Evolutionary conservation across 1,140 invertebrate species (phyloP).

Genomic region (Solenopsis fugax): DNA sequence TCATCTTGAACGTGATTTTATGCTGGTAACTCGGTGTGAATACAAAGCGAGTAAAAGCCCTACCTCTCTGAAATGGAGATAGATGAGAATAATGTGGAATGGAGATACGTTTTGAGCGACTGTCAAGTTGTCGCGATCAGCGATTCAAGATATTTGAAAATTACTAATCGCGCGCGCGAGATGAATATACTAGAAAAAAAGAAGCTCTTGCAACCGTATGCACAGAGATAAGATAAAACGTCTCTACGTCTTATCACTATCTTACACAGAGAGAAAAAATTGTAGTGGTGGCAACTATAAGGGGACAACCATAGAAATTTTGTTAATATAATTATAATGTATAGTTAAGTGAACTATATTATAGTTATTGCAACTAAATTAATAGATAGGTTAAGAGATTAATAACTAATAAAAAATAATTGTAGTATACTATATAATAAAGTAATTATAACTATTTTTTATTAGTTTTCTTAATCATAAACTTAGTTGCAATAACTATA

Average conservation of each 20-base stretch:
- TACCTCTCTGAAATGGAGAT: constrained; percentile 10
- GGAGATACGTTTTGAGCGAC: neutral
- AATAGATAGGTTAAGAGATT: no score
- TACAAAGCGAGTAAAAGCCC: constrained; percentile 40
- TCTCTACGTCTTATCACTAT: neutral
- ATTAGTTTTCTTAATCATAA: no score
- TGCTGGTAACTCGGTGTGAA: constrained; percentile 44
- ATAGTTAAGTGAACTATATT: no score
- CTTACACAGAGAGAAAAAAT: no score
- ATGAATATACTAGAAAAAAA: neutral
- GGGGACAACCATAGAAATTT: no score
- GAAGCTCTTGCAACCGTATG: neutral
- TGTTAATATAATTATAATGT: no score
- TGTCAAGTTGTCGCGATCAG: constrained; percentile 35
- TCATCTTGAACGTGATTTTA: constrained; percentile 46
- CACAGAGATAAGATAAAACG: neutral
- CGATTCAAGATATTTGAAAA: constrained; percentile 36
- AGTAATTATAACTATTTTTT: no score
- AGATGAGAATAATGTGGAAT: constrained; percentile 16
- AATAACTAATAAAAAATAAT: no score
- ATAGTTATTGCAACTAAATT: no score
- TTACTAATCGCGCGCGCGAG: neutral
- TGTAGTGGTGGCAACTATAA: no score
- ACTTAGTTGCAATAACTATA: no score
- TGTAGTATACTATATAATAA: no score